These are phyloP conservation scores for Zaprionus davidi DNA, from an alignment of 1,140 invertebrate species.

Conservation along the genomic window DNA sequence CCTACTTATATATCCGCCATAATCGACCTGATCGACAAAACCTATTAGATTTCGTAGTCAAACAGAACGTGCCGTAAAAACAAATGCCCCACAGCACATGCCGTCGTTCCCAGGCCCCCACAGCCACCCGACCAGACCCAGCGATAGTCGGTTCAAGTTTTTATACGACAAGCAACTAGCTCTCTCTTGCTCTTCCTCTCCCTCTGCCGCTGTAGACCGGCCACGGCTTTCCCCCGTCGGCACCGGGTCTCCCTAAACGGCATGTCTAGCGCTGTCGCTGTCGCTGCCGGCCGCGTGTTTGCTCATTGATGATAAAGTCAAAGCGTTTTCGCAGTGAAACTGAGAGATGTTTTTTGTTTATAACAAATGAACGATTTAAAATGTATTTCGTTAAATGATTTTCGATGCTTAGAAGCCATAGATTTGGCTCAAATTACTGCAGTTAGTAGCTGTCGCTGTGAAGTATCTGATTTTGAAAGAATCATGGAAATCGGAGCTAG, in stretches of 20 bases:
- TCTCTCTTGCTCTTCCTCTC: conserved; percentile 15
- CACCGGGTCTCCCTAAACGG: conserved; percentile 7
- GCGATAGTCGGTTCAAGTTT: conserved; percentile 18
- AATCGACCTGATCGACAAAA: background rate
- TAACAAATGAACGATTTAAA: conserved; percentile 72
- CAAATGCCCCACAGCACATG: conserved; percentile 29
- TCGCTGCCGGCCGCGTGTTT: conserved; percentile 64
- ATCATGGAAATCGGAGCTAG: conserved; percentile 67
- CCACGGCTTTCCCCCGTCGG: background rate
- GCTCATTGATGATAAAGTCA: conserved; percentile 57
- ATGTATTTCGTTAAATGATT: conserved; percentile 76
- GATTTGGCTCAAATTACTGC: conserved; percentile 29
- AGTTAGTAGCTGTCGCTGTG: background rate
- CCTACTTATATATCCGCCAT: conserved; percentile 11
- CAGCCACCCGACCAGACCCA: conserved; percentile 5
- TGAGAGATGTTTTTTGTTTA: conserved; percentile 67
- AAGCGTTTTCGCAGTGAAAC: conserved; percentile 40
- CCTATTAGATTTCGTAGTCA: conserved; percentile 8
- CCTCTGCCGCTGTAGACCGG: conserved; percentile 3
- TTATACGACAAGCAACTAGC: background rate
- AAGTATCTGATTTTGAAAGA: conserved; percentile 74
- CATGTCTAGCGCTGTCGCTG: conserved; percentile 16
- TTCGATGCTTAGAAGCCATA: conserved; percentile 24
- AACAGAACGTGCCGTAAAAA: conserved; percentile 23
- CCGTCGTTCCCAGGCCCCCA: conserved; percentile 9